Evolutionary conservation across 2,797 vertebrate species (phyloP).

Genomic region (Buceros bicornis): DNA sequence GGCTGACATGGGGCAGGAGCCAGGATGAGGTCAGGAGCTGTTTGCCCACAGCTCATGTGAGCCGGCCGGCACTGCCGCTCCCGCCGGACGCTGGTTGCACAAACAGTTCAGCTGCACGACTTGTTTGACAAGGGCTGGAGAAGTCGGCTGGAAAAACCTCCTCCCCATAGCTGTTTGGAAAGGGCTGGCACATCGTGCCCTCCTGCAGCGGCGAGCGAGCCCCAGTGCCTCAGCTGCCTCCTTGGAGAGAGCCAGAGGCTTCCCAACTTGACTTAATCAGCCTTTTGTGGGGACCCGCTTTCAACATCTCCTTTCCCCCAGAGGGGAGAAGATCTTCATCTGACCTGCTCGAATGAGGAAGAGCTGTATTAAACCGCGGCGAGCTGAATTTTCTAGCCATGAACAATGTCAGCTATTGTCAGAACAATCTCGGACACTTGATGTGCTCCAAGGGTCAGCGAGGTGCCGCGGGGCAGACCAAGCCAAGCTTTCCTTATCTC

Average conservation of each 20-base stretch:
- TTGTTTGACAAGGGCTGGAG: slow-evolving; percentile 41
- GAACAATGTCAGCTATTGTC: not conserved
- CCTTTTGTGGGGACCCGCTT: not conserved
- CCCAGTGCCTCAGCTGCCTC: not conserved
- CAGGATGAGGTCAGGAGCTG: not conserved
- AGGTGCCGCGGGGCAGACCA: not conserved
- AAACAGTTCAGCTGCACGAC: slow-evolving; percentile 5
- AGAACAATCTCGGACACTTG: not conserved
- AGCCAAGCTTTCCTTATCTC: slow-evolving; percentile 28
- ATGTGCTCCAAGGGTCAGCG: not conserved
- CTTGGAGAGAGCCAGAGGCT: slow-evolving; percentile 3
- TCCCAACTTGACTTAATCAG: not conserved
- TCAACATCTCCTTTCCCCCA: slow-evolving; percentile 16
- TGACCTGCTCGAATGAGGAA: not conserved
- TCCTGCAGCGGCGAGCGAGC: not conserved
- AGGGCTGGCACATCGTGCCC: not conserved
- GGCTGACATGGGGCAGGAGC: not conserved
- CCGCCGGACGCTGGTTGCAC: not conserved
- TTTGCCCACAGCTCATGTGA: not conserved
- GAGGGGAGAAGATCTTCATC: not conserved
- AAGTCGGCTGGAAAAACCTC: not conserved
- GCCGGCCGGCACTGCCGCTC: not conserved
- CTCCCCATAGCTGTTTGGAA: not conserved
- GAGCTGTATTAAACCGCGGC: not conserved
- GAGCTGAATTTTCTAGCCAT: not conserved